Base-by-base conservation (phyloP, 2,888 invertebrate species). In the Oconnorella tubifera region DNA sequence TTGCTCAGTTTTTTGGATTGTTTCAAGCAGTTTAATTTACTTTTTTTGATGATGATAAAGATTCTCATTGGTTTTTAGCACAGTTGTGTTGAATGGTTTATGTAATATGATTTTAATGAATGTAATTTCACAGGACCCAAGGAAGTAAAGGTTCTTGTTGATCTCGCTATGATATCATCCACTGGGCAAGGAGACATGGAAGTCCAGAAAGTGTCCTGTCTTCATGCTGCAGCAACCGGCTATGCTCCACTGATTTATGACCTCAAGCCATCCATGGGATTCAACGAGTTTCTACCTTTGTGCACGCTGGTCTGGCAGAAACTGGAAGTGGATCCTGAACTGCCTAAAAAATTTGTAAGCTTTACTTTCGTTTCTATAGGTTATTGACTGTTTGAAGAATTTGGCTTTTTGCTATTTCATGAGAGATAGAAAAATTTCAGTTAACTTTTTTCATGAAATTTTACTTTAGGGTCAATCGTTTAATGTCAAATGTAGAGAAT, bases 181-280 rank as follows among this genome's bases (percentile, higher is more conserved):
- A 51, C 58, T 10, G 77, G 77, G 3, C 75, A 76, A 60, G 75
- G 73, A 19, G 75, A 73, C 33, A 59, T 75, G 63, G 76, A 77
- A 56, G 75, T 77, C 1, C 68, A 63, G 23, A 72, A 71, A 61
- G 78, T 78, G n/a, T 73, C 74, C 60, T 75, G 74, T 65, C 71
- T 79, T 2, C 76, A 77, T 62, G 70, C 76, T 2, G 77, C 78
- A 3, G 76, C 75, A 10, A 76, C 74, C 3, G 79, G 77, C 31
- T 80, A 75, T 67, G 74, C 78, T 27, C 76, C 79, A 10, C 73
- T 80, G 29, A 78, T 80, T 49, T 80, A 78, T 69, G 75, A 77
- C 56, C 67, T 77, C 19, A 60, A 72, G 14, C 32, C 63, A 31
- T 50, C 67, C 2, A 68, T 67, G 50, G 74, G 68, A 19, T 76